Conservation (phyloP, 92 coral and sea anemone species). For the Porites divaricata region DNA sequence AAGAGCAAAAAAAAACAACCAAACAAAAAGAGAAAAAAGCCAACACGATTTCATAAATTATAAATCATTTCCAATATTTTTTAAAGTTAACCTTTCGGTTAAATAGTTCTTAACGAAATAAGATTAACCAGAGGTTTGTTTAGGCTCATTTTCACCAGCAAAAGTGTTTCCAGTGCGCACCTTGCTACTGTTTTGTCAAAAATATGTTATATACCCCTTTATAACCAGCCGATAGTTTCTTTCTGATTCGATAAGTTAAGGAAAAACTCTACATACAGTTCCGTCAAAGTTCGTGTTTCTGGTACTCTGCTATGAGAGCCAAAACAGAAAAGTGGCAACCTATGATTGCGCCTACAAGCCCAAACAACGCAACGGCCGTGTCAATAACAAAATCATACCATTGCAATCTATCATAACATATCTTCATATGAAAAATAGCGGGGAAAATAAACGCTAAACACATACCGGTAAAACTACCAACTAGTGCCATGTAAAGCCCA, state of each 20-base stretch:
- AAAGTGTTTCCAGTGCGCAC: no score
- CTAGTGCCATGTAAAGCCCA: conserved; percentile 95
- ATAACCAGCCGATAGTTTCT: background rate
- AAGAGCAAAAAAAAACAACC: background rate
- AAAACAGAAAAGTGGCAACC: conserved; percentile 97
- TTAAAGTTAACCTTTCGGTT: background rate
- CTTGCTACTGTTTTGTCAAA: no score
- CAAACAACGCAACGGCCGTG: conserved; percentile 81
- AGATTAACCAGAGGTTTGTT: no score
- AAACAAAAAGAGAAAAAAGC: background rate
- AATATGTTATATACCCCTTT: background rate
- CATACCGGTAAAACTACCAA: conserved; percentile 99
- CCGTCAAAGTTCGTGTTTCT: conserved; percentile 80
- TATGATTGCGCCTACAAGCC: conserved; percentile 91
- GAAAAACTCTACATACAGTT: background rate
- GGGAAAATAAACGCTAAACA: conserved; percentile 97
- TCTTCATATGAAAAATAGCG: conserved; percentile 96
- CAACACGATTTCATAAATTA: background rate
- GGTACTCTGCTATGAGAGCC: conserved; percentile 91
- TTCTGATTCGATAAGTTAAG: background rate
- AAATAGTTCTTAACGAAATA: no score
- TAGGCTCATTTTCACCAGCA: no score
- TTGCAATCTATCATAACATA: conserved; percentile 84
- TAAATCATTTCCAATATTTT: background rate
- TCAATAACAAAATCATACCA: conserved; percentile 97